Percentiles rank a stretch among this genome's conserved stretches.
Evolutionary conservation across 2,888 invertebrate species (phyloP).

Genomic region (Spatulosminthurus flaviceps): DNA sequence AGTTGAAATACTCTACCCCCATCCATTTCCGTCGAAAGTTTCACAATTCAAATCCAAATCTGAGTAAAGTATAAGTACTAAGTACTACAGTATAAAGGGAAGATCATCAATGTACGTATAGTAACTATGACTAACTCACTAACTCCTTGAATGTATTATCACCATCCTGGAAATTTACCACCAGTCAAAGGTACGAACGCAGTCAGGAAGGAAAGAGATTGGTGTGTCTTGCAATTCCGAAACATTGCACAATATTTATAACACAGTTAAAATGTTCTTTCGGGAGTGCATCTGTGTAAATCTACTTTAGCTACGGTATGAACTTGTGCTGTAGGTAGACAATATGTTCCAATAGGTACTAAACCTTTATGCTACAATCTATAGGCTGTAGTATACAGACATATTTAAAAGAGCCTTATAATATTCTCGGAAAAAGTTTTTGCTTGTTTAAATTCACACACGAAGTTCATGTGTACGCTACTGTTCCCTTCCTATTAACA

Average conservation of each 20-base stretch:
- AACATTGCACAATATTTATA: conserved; percentile 32
- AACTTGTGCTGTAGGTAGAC: background rate
- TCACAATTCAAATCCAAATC: conserved; percentile 20
- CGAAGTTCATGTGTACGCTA: background rate
- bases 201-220: background rate
- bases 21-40: conserved; percentile 3
- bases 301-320: too few relatives aligned
- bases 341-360: background rate
- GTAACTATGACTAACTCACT: too few relatives aligned
- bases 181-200: background rate
- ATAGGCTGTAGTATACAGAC: too few relatives aligned
- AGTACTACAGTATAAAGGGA: too few relatives aligned
- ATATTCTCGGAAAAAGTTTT: background rate
- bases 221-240: background rate
- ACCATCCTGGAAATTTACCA: background rate
- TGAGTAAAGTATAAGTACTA: background rate
- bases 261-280: conserved; percentile 17
- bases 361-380: too few relatives aligned
- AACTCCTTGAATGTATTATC: too few relatives aligned
- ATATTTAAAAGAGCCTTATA: too few relatives aligned
- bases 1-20: background rate
- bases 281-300: conserved; percentile 16
- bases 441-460: background rate
- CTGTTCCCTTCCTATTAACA: background rate
- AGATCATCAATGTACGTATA: too few relatives aligned